These are phyloP conservation scores for Opisthograptis luteolata DNA, from an alignment of 2,888 invertebrate species.

Conservation along the genomic window DNA sequence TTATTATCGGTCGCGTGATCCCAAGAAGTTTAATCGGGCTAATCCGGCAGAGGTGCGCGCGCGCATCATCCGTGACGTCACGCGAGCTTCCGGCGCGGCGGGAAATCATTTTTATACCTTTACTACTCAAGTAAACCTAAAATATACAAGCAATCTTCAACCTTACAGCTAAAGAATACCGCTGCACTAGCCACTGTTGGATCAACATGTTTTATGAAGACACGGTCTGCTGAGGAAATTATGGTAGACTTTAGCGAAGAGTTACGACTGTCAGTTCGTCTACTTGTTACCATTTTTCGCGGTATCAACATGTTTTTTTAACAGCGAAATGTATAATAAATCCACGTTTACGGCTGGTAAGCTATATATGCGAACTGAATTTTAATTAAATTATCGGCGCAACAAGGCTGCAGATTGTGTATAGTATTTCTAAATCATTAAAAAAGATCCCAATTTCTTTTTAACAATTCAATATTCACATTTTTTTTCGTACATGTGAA, in stretches of 20 bases:
- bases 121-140: slow-evolving; percentile 28
- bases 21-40: slow-evolving; percentile 56
- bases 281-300: slow-evolving; percentile 38
- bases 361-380: background rate
- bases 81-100: slow-evolving; percentile 63
- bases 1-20: slow-evolving; percentile 57
- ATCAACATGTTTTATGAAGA: slow-evolving; percentile 47
- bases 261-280: slow-evolving; percentile 39
- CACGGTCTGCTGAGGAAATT: slow-evolving; percentile 58
- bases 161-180: slow-evolving; percentile 34
- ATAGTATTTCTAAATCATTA: too few species aligned
- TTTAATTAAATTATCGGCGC: slow-evolving; percentile 12
- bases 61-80: slow-evolving; percentile 61
- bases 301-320: slow-evolving; percentile 29
- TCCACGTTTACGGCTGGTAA: slow-evolving; percentile 8
- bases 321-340: slow-evolving; percentile 15
- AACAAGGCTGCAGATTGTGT: background rate
- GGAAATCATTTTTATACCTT: slow-evolving; percentile 51
- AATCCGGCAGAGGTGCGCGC: slow-evolving; percentile 52
- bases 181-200: slow-evolving; percentile 13
- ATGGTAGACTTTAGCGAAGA: slow-evolving; percentile 50
- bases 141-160: slow-evolving; percentile 30
- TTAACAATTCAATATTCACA: too few species aligned
- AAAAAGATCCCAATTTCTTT: too few species aligned
- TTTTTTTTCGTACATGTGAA: too few species aligned